Percentiles rank a stretch among this genome's conserved stretches.
phyloP scores from a whole-genome alignment of 2,797 vertebrate genomes.

The Epinephelus coioides region DNA sequence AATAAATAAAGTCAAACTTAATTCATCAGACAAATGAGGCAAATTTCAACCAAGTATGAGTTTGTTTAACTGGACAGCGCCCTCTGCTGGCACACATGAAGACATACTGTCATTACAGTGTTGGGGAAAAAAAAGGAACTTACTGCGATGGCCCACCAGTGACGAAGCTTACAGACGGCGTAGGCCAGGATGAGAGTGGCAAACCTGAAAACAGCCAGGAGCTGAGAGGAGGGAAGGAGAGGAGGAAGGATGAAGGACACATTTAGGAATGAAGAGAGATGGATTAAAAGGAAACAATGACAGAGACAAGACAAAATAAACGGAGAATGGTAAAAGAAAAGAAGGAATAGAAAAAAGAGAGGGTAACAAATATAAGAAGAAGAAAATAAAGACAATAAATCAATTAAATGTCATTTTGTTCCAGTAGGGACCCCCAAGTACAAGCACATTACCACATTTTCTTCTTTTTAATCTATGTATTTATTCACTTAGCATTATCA shows the following conservation, averaged over 20 bases:
- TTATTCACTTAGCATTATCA: not conserved
- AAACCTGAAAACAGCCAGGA: conserved; percentile 95
- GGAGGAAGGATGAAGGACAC: not conserved
- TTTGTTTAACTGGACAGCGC: not conserved
- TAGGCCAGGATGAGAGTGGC: conserved; percentile 94
- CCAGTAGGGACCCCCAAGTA: no score
- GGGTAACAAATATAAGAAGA: not conserved
- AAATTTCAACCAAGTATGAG: not conserved
- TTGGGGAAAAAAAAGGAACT: conserved; percentile 47
- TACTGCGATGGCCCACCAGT: conserved; percentile 98
- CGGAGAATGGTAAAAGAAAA: not conserved
- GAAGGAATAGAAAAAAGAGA: no score
- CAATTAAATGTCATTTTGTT: not conserved
- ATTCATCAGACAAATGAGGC: not conserved
- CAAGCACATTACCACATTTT: no score
- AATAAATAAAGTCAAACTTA: not conserved
- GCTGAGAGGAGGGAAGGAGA: conserved; percentile 72
- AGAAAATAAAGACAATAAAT: not conserved
- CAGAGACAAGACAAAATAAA: not conserved
- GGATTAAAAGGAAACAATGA: not conserved
- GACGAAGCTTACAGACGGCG: conserved; percentile 93
- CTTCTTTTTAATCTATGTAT: not conserved
- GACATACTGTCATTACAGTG: rapidly evolving
- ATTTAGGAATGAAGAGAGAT: not conserved
- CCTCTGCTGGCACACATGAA: not conserved